Percentiles rank a stretch among this genome's conserved stretches.
Evolutionary conservation across 1,140 invertebrate genomes (phyloP).

Genomic region (Arctopsyche grandis): DNA sequence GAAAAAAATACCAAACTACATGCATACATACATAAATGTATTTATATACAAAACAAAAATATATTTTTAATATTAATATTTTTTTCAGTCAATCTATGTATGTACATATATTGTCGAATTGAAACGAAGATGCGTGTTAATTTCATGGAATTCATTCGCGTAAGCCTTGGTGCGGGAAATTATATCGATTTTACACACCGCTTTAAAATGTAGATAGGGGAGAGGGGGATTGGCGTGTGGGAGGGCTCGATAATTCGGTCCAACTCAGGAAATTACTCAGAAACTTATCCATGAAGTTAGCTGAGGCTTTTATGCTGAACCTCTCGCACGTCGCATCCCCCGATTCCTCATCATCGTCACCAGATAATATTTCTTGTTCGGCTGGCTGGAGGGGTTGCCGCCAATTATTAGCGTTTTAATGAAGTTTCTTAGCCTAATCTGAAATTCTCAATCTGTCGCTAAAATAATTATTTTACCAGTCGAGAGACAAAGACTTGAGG

Average conservation of each 20-base stretch:
- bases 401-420: conserved; percentile 3
- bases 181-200: neutral
- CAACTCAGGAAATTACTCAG: conserved; percentile 26
- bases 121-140: too few species aligned
- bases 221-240: neutral
- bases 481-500: too few species aligned
- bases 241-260: conserved; percentile 2
- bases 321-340: neutral
- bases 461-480: too few species aligned
- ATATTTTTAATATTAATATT: too few species aligned
- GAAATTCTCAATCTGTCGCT: too few species aligned
- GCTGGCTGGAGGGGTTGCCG: neutral
- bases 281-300: conserved; percentile 11
- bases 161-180: neutral
- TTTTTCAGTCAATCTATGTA: too few species aligned
- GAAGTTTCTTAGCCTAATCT: too few species aligned
- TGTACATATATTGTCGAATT: too few species aligned
- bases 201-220: neutral
- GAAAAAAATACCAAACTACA: too few species aligned
- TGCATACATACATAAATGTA: too few species aligned
- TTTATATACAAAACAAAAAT: too few species aligned
- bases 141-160: too few species aligned
- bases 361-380: neutral
- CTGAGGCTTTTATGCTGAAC: conserved; percentile 8
- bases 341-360: neutral